Conservation (phyloP, 2,113 vertebrate species). For the Apus apus region DNA sequence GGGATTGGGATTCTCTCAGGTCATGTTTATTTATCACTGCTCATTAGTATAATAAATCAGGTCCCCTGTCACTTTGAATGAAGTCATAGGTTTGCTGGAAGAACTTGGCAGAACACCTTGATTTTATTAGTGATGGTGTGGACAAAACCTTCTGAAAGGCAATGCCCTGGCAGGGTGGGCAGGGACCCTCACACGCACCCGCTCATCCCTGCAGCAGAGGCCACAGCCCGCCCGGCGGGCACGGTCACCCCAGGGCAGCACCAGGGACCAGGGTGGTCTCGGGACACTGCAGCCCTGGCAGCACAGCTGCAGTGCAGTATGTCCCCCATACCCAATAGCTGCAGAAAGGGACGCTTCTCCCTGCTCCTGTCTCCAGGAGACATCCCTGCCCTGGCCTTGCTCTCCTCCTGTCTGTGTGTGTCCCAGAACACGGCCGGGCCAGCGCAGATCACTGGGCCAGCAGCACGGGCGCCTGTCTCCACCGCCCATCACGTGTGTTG, state of each 20-base stretch:
- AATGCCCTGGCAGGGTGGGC: not conserved
- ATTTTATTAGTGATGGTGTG: conserved; percentile 56
- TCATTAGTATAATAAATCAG: conserved; percentile 72
- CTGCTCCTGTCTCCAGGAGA: not conserved
- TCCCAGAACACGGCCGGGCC: not conserved
- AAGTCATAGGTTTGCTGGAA: conserved; percentile 56
- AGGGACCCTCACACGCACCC: not conserved
- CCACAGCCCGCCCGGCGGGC: fast-evolving
- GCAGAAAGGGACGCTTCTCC: not conserved
- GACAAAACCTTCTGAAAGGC: conserved; percentile 58
- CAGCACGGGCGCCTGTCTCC: fast-evolving
- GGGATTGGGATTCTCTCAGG: conserved; percentile 59
- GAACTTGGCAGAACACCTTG: conserved; percentile 75
- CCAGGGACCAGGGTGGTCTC: fast-evolving
- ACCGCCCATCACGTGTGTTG: not conserved
- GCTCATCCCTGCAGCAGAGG: not conserved
- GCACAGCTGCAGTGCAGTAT: fast-evolving
- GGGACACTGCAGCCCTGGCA: not conserved
- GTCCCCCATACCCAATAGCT: fast-evolving
- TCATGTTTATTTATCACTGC: conserved; percentile 54
- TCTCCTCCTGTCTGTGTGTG: fast-evolving
- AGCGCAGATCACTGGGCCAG: not conserved
- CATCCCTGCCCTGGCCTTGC: fast-evolving
- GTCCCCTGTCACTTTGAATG: conserved; percentile 66
- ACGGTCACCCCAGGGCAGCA: not conserved